These are phyloP conservation scores for Leptopilina syphax DNA, from an alignment of 2,888 invertebrate species.

Conservation along the genomic window DNA sequence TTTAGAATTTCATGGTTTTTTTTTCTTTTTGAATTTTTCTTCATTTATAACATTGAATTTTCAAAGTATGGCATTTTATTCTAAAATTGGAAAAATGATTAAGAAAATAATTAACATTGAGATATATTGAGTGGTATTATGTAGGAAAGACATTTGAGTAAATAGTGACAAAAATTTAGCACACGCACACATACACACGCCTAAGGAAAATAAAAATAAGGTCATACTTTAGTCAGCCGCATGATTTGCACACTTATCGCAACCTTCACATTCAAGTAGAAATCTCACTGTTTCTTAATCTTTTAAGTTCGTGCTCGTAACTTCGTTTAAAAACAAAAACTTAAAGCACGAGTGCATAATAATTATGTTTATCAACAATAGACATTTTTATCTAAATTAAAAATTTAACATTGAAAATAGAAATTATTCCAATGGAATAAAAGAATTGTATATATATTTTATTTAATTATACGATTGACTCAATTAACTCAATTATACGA, in stretches of 20 bases:
- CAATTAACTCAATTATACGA: no score
- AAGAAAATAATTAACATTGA: neutral
- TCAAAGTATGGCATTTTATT: neutral
- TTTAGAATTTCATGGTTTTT: no score
- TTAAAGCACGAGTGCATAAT: neutral
- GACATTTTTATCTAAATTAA: no score
- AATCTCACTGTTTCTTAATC: neutral
- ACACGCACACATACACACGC: neutral
- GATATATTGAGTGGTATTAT: neutral
- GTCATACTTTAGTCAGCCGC: conserved; percentile 17
- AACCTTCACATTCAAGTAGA: conserved; percentile 34
- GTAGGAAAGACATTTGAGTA: neutral
- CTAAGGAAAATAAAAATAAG: conserved; percentile 12
- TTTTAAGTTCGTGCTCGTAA: neutral
- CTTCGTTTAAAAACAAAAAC: neutral
- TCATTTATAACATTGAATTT: neutral
- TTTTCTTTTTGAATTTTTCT: neutral
- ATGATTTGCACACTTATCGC: conserved; percentile 34
- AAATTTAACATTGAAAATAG: no score
- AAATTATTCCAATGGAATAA: no score
- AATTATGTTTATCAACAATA: neutral
- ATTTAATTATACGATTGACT: no score
- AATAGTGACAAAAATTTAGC: conserved; percentile 3
- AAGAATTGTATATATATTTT: no score
- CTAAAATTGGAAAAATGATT: neutral